Conservation (phyloP, 2,888 invertebrate species). For the Phymatocera aterrima region DNA sequence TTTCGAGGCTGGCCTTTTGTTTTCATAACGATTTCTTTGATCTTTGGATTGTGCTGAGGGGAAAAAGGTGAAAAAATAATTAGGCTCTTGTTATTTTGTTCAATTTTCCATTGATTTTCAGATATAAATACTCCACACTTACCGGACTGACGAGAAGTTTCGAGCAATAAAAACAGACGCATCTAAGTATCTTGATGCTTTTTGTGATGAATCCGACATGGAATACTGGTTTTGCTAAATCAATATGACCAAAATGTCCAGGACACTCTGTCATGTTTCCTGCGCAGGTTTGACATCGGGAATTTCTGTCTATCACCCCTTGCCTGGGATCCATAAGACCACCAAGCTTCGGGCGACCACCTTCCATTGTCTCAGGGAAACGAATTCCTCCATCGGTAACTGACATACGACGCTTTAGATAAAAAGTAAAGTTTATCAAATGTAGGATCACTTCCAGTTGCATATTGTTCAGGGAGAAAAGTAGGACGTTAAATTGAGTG, state of each 20-base stretch:
- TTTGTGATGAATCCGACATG: conserved; percentile 99
- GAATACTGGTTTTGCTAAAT: conserved; percentile 98
- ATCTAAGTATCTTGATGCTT: conserved; percentile 97
- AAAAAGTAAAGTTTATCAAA: neutral
- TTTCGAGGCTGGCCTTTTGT: conserved; percentile 97
- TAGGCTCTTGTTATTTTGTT: too few relatives aligned
- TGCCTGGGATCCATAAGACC: conserved; percentile 99
- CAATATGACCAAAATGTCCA: conserved; percentile 99
- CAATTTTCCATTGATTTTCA: conserved; percentile 9
- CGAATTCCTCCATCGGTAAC: conserved; percentile 98
- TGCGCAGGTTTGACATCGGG: conserved; percentile 96
- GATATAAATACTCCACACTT: conserved; percentile 75
- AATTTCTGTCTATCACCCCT: conserved; percentile 96
- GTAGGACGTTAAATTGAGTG: neutral
- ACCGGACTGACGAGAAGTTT: conserved; percentile 96
- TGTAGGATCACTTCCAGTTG: neutral
- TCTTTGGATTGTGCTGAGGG: conserved; percentile 90
- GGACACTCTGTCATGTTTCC: conserved; percentile 99
- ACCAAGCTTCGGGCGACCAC: conserved; percentile 97
- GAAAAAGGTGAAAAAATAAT: conserved; percentile 47
- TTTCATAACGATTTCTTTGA: conserved; percentile 96
- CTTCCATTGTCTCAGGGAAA: conserved; percentile 98
- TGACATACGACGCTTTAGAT: conserved; percentile 94
- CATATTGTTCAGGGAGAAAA: neutral
- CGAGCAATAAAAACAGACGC: conserved; percentile 99